These are phyloP conservation scores for Cerastoderma edule DNA, from an alignment of 2,888 invertebrate genomes.

Conservation along the genomic window DNA sequence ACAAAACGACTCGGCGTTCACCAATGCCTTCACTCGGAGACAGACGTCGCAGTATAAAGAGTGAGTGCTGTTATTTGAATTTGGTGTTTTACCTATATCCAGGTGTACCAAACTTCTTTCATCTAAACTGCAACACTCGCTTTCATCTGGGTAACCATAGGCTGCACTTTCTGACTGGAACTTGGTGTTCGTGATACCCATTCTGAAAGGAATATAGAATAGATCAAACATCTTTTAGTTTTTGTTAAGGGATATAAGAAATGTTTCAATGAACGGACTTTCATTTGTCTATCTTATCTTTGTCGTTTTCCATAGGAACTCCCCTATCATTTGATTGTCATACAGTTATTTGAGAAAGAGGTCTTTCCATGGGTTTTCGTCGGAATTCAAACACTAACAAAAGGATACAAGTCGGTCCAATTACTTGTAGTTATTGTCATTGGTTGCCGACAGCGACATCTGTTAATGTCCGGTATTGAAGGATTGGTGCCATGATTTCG, in stretches of 20 bases:
- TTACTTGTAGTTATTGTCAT: too few relatives aligned
- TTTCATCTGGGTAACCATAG: neutral
- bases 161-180: neutral
- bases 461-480: too few relatives aligned
- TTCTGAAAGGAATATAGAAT: constrained; percentile 5
- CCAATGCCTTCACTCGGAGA: neutral
- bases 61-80: neutral
- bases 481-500: too few relatives aligned
- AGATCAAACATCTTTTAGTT: neutral
- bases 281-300: neutral
- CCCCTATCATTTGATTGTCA: neutral
- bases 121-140: neutral
- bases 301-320: neutral
- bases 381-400: too few relatives aligned
- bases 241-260: neutral
- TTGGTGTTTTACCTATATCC: neutral
- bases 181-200: constrained; percentile 6
- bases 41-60: constrained; percentile 3
- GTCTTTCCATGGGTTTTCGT: too few relatives aligned
- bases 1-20: constrained; percentile 9
- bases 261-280: neutral
- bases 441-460: too few relatives aligned
- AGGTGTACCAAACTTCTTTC: neutral
- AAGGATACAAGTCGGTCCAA: too few relatives aligned
- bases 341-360: too few relatives aligned